A percentile compares a stretch with the other conserved stretches of the same genome.
Evolutionary conservation across 2,888 invertebrate genomes (phyloP).

Genomic region (Oxyteleia sp.): DNA sequence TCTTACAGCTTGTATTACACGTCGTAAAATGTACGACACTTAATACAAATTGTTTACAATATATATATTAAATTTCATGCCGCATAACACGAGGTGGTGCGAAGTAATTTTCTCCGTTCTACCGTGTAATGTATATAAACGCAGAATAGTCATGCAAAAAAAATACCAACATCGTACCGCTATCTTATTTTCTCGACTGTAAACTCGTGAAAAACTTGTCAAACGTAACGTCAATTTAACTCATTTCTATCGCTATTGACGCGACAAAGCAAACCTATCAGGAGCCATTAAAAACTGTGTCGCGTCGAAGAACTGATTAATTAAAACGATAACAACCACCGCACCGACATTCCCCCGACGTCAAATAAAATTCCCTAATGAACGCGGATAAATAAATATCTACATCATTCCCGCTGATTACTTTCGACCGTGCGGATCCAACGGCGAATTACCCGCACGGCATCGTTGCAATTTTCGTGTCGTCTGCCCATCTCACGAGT

Average conservation of each 20-base stretch:
- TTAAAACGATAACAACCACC: slow-evolving; percentile 36
- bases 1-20: no score
- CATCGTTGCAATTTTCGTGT: slow-evolving; percentile 14
- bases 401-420: slow-evolving; percentile 18
- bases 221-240: not conserved
- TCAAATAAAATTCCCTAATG: slow-evolving; percentile 32
- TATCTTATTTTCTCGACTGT: no score
- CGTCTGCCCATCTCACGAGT: no score
- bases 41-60: no score
- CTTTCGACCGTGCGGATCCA: slow-evolving; percentile 1
- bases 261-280: slow-evolving; percentile 11
- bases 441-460: slow-evolving; percentile 7
- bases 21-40: no score
- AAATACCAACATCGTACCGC: no score
- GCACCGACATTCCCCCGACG: not conserved
- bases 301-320: slow-evolving; percentile 25
- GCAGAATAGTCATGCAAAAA: no score
- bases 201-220: no score
- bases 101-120: no score
- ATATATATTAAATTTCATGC: no score
- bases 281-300: slow-evolving; percentile 21
- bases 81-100: no score
- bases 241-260: slow-evolving; percentile 4
- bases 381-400: slow-evolving; percentile 34
- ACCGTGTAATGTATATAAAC: no score